Percentiles rank a stretch among this genome's conserved stretches.
Evolutionary conservation across 2,797 vertebrate species (phyloP).

Genomic region (Sphenopsis melanotis): DNA sequence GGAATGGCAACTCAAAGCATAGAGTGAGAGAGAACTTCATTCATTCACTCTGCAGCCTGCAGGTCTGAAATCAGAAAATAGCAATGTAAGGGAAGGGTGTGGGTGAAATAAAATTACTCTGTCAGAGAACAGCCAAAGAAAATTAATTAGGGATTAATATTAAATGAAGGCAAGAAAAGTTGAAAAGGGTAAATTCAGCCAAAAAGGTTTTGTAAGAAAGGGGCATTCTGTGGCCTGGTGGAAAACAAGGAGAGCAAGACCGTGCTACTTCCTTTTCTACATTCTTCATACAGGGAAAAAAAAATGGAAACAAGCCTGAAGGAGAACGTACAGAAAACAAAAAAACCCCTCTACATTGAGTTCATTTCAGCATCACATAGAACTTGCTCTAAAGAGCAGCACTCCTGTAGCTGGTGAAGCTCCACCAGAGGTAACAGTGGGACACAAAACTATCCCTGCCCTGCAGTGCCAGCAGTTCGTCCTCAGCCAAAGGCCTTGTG

Average conservation of each 20-base stretch:
- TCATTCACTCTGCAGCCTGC: background rate
- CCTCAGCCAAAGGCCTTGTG: background rate
- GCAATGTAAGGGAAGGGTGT: background rate
- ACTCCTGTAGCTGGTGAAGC: background rate
- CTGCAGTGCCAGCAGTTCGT: background rate
- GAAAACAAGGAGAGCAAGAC: background rate
- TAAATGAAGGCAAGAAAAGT: background rate
- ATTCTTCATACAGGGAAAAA: background rate
- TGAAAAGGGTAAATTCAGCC: background rate
- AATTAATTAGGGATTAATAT: background rate
- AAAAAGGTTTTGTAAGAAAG: background rate
- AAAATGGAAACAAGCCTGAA: background rate
- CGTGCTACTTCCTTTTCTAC: background rate
- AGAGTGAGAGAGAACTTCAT: background rate
- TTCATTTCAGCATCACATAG: background rate
- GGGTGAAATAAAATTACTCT: background rate
- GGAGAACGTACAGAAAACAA: background rate
- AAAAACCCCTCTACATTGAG: background rate
- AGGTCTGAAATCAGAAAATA: background rate
- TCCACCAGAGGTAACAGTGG: background rate
- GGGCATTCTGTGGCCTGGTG: background rate
- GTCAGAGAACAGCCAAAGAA: background rate
- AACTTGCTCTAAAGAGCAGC: background rate
- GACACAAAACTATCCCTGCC: background rate
- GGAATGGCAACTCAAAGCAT: background rate